Percentiles rank a stretch among this genome's conserved stretches.
phyloP scores from a whole-genome alignment of 2,797 vertebrate genomes.

The Todus mexicanus region DNA sequence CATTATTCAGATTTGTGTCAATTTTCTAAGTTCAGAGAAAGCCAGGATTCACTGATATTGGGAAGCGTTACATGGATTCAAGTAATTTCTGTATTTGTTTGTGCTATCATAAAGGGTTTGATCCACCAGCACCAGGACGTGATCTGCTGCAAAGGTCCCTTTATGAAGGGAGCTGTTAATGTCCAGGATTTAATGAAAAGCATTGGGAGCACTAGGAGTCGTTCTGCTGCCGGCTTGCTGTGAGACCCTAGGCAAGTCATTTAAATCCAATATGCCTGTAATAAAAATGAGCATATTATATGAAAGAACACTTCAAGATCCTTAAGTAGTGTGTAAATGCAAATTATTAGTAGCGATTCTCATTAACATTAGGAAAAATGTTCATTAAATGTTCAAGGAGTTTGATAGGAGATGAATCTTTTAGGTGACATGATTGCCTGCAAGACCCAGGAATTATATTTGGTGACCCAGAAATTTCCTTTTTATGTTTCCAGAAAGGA shows the following conservation, averaged over 20 bases:
- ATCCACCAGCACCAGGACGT: slow-evolving; percentile 15
- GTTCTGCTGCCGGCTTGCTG: slow-evolving; percentile 29
- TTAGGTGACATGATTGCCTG: background rate
- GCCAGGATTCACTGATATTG: background rate
- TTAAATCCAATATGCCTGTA: slow-evolving; percentile 34
- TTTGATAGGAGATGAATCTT: background rate
- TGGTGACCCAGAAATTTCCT: background rate
- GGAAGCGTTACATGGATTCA: background rate
- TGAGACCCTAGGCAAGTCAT: slow-evolving; percentile 46
- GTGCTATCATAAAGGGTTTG: background rate
- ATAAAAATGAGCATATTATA: slow-evolving; percentile 48
- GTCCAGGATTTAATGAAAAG: slow-evolving; percentile 29
- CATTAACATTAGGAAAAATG: slow-evolving; percentile 26
- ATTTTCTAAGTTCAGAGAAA: background rate
- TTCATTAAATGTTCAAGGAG: slow-evolving; percentile 8
- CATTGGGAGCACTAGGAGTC: background rate
- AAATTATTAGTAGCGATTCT: slow-evolving; percentile 36
- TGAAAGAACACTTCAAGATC: slow-evolving; percentile 48
- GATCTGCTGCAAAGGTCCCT: slow-evolving; percentile 16
- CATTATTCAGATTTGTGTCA: background rate
- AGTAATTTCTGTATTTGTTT: slow-evolving; percentile 16
- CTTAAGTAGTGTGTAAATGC: slow-evolving; percentile 47
- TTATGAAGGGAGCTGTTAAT: slow-evolving; percentile 21
- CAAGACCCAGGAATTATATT: background rate
- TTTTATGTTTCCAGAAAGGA: background rate